These are phyloP conservation scores for Glandiceps talaboti DNA, from an alignment of 53 echinoderm and acorn worm genomes.

Conservation along the genomic window DNA sequence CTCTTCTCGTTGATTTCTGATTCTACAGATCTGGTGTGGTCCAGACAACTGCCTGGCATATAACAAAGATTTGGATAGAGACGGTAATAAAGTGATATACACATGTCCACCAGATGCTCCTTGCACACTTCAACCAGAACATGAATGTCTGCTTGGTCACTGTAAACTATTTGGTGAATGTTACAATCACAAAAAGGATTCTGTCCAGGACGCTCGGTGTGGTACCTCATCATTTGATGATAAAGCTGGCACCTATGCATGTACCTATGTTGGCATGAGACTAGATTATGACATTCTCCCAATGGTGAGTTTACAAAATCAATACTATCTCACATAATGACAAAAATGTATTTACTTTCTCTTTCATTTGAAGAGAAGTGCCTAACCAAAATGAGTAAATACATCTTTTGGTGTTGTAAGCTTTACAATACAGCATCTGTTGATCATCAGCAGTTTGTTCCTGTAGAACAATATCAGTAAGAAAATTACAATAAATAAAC, in stretches of 20 bases:
- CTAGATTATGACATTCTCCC: not conserved
- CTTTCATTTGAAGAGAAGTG: no score
- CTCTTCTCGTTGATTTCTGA: no score
- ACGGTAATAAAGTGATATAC: not conserved
- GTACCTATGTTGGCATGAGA: not conserved
- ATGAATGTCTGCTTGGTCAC: not conserved
- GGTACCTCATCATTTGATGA: not conserved
- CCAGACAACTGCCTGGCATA: not conserved
- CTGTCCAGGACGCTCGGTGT: not conserved
- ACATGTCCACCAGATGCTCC: not conserved
- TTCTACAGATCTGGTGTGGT: not conserved
- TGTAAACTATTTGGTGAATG: not conserved
- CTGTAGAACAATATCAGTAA: no score
- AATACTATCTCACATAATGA: no score
- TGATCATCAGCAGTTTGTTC: no score
- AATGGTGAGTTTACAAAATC: not conserved
- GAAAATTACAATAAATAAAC: no score
- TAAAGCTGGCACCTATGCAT: not conserved
- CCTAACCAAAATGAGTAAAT: no score
- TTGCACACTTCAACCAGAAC: not conserved
- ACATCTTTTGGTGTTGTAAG: no score
- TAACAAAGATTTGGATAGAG: not conserved
- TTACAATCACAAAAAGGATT: not conserved
- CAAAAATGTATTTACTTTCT: no score
- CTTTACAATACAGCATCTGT: no score